Evolutionary conservation across 2,113 vertebrate species (phyloP).

Genomic region (Melierax canorus): DNA sequence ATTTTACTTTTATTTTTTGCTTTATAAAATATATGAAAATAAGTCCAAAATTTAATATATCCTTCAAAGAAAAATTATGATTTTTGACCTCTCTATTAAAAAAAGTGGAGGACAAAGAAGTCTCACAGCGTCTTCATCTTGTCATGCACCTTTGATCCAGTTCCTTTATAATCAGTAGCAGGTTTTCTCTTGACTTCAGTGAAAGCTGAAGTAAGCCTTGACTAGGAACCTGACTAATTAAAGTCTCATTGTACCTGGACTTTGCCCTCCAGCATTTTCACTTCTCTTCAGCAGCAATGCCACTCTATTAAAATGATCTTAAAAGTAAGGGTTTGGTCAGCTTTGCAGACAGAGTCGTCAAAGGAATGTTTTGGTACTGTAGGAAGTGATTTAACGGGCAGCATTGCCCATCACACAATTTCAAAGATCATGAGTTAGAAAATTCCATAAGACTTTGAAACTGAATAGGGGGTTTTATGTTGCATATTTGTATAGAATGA

Average conservation of each 20-base stretch:
- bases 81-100: neutral
- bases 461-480: neutral
- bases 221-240: neutral
- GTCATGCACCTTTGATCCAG: neutral
- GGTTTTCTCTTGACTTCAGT: neutral
- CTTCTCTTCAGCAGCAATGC: neutral
- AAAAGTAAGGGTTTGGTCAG: neutral
- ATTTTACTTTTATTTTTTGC: neutral
- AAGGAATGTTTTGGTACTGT: neutral
- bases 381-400: neutral
- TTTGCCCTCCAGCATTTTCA: neutral
- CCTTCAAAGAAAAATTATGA: neutral
- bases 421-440: neutral
- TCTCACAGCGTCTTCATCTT: neutral
- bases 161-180: neutral
- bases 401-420: neutral
- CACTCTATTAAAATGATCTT: neutral
- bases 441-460: neutral
- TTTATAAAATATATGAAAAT: neutral
- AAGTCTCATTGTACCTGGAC: neutral
- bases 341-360: neutral
- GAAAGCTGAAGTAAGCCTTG: neutral
- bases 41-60: neutral
- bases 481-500: neutral
- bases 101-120: neutral